Evolutionary conservation across 2,113 vertebrate species (phyloP).

Genomic region (Daboia siamensis): DNA sequence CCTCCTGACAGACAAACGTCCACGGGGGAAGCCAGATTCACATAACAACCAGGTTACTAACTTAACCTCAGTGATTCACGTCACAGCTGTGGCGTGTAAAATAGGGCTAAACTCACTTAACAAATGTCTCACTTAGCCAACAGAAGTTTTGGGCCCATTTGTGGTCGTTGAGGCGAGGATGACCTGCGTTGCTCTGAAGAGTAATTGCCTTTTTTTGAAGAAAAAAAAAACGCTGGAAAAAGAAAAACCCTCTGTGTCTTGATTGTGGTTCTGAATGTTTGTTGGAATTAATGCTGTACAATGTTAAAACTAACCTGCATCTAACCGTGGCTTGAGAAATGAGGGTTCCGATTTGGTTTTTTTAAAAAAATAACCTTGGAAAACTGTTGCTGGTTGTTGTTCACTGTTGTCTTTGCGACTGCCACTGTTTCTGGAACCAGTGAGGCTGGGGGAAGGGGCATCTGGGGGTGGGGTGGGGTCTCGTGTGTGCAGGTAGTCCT

Average conservation of each 20-base stretch:
- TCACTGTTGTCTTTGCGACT: background rate
- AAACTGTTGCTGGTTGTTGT: background rate
- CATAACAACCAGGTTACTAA: too few species aligned
- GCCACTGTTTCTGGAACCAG: background rate
- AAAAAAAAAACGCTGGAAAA: background rate
- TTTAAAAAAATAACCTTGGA: background rate
- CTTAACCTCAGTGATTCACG: too few species aligned
- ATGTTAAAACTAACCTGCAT: background rate
- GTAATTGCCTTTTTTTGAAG: background rate
- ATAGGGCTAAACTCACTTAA: background rate
- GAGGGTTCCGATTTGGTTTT: constrained; percentile 41
- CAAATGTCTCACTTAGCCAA: background rate
- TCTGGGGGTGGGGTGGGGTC: too few species aligned
- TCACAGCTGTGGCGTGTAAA: too few species aligned
- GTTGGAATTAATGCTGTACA: background rate
- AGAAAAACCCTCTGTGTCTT: background rate
- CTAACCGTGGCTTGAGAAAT: accelerated
- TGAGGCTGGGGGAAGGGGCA: too few species aligned
- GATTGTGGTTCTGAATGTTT: background rate
- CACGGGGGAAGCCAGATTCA: too few species aligned
- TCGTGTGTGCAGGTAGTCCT: too few species aligned
- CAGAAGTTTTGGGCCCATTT: background rate
- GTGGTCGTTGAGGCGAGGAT: background rate
- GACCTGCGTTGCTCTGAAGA: background rate
- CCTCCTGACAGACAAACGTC: too few species aligned